These are phyloP conservation scores for Syngnathus scovelli DNA, from an alignment of 2,113 vertebrate genomes.

Conservation along the genomic window DNA sequence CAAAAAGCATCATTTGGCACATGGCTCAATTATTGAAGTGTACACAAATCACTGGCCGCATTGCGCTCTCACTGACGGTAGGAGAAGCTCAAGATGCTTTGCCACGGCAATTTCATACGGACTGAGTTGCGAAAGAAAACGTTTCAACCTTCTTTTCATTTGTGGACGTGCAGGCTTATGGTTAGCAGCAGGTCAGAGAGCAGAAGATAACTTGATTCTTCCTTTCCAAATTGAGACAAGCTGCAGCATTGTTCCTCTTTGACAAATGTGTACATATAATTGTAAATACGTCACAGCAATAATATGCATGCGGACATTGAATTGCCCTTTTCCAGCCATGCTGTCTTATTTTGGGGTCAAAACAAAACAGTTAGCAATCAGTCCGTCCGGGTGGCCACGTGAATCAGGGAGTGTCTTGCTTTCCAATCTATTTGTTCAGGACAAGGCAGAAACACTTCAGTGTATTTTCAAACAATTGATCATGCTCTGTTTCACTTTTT, in stretches of 20 bases:
- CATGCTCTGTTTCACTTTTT: constrained; percentile 60
- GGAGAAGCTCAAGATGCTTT: constrained; percentile 5
- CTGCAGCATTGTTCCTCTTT: constrained; percentile 75
- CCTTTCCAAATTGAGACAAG: constrained; percentile 33
- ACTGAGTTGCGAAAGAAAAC: constrained; percentile 7
- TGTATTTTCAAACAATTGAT: constrained; percentile 69
- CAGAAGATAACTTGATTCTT: constrained; percentile 22
- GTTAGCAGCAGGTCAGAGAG: constrained; percentile 15
- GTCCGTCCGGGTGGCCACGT: constrained; percentile 67
- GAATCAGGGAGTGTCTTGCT: constrained; percentile 76
- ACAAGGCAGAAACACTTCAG: constrained; percentile 54
- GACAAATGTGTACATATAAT: constrained; percentile 73
- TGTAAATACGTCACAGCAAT: constrained; percentile 80
- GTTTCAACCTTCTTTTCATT: background rate
- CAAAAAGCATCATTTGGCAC: constrained; percentile 33
- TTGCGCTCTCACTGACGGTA: constrained; percentile 1
- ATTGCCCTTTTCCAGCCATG: constrained; percentile 67
- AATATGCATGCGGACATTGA: constrained; percentile 78
- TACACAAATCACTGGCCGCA: constrained; percentile 24
- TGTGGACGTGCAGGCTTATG: background rate
- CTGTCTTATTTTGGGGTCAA: constrained; percentile 49
- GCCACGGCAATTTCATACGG: constrained; percentile 22
- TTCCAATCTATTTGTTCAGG: constrained; percentile 67
- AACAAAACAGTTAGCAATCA: constrained; percentile 69
- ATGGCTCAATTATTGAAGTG: constrained; percentile 19